Evolutionary conservation across 2,797 vertebrate genomes (phyloP).

Genomic region (Sebastes diaconus): DNA sequence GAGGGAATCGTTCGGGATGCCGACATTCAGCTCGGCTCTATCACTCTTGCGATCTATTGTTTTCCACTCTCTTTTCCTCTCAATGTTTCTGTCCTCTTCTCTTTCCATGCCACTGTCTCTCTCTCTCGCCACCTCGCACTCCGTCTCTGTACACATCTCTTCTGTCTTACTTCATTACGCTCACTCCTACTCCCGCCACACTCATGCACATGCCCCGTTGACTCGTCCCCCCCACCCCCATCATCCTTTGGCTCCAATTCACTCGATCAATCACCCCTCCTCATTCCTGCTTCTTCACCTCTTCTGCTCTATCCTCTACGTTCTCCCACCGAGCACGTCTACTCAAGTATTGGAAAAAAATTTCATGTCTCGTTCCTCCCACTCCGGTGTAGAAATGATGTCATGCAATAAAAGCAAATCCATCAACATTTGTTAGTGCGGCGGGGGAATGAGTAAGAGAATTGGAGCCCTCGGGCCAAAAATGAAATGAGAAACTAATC

Average conservation of each 20-base stretch:
- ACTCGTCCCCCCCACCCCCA: slow-evolving; percentile 42
- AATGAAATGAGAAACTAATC: slow-evolving; percentile 65
- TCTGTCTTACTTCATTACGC: slow-evolving; percentile 74
- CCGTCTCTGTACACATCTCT: slow-evolving; percentile 50
- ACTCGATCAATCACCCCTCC: slow-evolving; percentile 68
- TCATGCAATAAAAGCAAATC: slow-evolving; percentile 67
- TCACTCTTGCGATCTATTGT: slow-evolving; percentile 54
- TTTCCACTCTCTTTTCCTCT: slow-evolving; percentile 37
- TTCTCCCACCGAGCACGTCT: slow-evolving; percentile 32
- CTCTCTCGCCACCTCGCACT: slow-evolving; percentile 14
- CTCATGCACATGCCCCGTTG: slow-evolving; percentile 61
- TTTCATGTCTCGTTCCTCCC: slow-evolving; percentile 61
- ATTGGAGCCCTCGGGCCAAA: slow-evolving; percentile 44
- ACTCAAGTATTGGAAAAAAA: slow-evolving; percentile 60
- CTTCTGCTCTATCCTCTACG: slow-evolving; percentile 29
- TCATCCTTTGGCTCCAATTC: slow-evolving; percentile 66
- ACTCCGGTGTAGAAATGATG: slow-evolving; percentile 55
- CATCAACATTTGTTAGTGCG: slow-evolving; percentile 60
- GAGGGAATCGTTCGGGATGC: slow-evolving; percentile 39
- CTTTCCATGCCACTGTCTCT: background rate
- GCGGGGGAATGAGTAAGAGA: slow-evolving; percentile 38
- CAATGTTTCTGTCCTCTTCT: slow-evolving; percentile 28
- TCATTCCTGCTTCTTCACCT: slow-evolving; percentile 60
- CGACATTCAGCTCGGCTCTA: slow-evolving; percentile 52
- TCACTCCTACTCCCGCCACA: slow-evolving; percentile 59